Conservation (phyloP, 2,888 invertebrate genomes). For the Tipula unca region DNA sequence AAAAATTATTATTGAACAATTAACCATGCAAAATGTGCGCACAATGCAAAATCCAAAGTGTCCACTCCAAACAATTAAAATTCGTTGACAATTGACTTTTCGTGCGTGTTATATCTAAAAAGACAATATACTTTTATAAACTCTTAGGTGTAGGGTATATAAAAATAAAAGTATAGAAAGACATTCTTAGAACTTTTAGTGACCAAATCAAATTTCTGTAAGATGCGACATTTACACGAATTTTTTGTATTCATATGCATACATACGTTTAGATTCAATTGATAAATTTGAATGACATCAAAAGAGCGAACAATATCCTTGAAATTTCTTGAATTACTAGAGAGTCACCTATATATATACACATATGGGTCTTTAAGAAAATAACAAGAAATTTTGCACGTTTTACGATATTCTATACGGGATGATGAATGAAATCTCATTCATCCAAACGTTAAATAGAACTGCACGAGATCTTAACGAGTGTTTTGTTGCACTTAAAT, state of each 20-base stretch:
- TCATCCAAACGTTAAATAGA: background rate
- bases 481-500: constrained; percentile 4
- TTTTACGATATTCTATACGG: background rate
- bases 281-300: background rate
- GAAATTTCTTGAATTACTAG: background rate
- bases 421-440: background rate
- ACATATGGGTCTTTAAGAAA: background rate
- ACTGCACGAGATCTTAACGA: background rate
- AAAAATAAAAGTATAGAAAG: background rate
- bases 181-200: background rate
- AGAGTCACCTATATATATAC: background rate
- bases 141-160: background rate
- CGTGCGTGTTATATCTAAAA: background rate
- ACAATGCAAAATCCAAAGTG: background rate
- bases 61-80: constrained; percentile 8
- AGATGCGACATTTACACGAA: background rate
- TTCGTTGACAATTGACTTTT: background rate
- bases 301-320: background rate
- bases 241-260: too few species aligned
- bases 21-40: background rate
- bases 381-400: background rate
- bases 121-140: background rate
- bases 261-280: background rate
- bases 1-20: background rate
- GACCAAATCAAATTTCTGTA: background rate